Evolutionary conservation across 2,888 invertebrate genomes (phyloP), one percentile per base, ranked within the genome.

Genomic region (Timandra comae): DNA sequence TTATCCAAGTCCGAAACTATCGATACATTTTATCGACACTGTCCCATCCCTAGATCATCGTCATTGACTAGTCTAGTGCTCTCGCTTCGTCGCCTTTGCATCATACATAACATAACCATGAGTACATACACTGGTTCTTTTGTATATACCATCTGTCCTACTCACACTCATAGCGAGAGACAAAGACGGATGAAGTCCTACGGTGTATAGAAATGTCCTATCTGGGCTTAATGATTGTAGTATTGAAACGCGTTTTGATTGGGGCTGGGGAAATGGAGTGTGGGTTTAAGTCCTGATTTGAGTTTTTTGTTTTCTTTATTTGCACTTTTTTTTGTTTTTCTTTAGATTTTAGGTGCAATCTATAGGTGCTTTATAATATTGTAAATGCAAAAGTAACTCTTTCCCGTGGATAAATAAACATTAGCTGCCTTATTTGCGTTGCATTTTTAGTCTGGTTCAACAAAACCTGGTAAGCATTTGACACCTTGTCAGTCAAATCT

Each of bases 61-160:
- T 78, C 80, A 81, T 82, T 77, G 81, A 80, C 72, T 69, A 78
- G 81, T 75, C 69, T 76, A 69, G 71, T 56, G 72, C 71, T 51
- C 44, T 64, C 72, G 79, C 64, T 69, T 65, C 81, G 81, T 71
- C 82, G 80, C 80, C 73, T 74, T 22, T 11, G 24, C 11, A 10
- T 11, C 24, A 24, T 24, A 24, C 24, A 24, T 24, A 24, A 11
- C 39, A 40, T 45, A 55, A 58, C 68, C 69, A 77, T 81, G 80
- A 81, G 80, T 82, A 72, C 70, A 53, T 82, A 72, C 70, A 53
- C 63, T 65, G 64, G 62, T 58, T 70, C 68, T 69, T 80, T 80
- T 80, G 76, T 73, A 16, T 16, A 16, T 6, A 16, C 6, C 47
- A 33, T 33, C 49, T 52, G 28, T 58, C 56, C 59, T 49, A 43